Percentiles rank a stretch among this genome's conserved stretches.
Conservation (phyloP, 2,888 invertebrate genomes). For the Cepaea hortensis region DNA sequence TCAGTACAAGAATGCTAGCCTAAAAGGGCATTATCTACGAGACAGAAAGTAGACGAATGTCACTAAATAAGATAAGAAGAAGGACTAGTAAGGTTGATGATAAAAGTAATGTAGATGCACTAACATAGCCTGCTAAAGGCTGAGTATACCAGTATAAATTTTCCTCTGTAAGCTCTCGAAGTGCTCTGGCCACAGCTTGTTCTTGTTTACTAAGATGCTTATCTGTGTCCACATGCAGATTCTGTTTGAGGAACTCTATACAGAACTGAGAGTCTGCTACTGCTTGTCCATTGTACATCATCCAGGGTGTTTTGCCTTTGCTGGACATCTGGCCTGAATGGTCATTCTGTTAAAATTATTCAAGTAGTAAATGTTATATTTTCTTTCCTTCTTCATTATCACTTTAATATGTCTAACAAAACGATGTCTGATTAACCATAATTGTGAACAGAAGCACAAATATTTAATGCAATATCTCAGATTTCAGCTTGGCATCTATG, state of each 20-base stretch:
- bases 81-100: background rate
- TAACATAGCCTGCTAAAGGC: background rate
- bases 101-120: background rate
- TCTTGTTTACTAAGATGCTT: slow-evolving; percentile 64
- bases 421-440: too few species aligned
- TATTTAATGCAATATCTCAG: too few species aligned
- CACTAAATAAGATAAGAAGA: background rate
- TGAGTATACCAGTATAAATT: slow-evolving; percentile 74
- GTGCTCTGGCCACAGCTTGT: slow-evolving; percentile 70
- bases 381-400: too few species aligned
- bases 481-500: too few species aligned
- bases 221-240: slow-evolving; percentile 68
- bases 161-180: slow-evolving; percentile 75
- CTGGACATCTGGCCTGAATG: slow-evolving; percentile 69
- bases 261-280: slow-evolving; percentile 75
- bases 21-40: background rate
- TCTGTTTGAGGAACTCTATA: slow-evolving; percentile 73
- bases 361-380: too few species aligned
- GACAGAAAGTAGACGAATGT: background rate
- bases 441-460: too few species aligned
- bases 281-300: slow-evolving; percentile 72
- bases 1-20: too few species aligned
- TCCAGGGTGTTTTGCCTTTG: slow-evolving; percentile 76
- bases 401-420: too few species aligned
- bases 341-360: slow-evolving; percentile 65